phyloP scores from a whole-genome alignment of 2,113 vertebrate genomes.

The Tragelaphus imberbis region DNA sequence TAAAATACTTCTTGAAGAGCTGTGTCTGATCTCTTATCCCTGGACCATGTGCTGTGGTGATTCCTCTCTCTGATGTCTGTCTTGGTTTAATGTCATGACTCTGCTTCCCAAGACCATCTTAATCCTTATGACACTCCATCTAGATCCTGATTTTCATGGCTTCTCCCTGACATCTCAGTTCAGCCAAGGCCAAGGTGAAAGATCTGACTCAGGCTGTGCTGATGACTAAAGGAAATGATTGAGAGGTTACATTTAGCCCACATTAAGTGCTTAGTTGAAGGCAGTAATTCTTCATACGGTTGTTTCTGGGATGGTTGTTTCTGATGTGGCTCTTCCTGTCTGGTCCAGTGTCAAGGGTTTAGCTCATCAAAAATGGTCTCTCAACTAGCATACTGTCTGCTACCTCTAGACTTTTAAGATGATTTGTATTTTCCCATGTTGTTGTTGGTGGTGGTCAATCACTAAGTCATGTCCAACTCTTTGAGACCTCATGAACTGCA shows the following conservation, averaged over 20 bases:
- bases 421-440: neutral
- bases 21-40: neutral
- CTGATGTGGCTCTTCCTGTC: neutral
- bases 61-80: neutral
- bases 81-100: neutral
- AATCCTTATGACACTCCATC: neutral
- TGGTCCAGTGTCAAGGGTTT: neutral
- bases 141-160: neutral
- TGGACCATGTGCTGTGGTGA: neutral
- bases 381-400: neutral
- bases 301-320: neutral
- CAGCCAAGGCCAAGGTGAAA: neutral
- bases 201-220: neutral
- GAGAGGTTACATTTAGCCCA: neutral
- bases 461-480: neutral
- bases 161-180: neutral
- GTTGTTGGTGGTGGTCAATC: neutral
- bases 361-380: neutral
- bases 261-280: neutral
- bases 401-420: neutral
- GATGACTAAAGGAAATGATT: neutral
- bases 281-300: neutral
- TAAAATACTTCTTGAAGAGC: neutral
- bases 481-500: neutral
- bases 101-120: neutral